These are phyloP conservation scores for Heptranchias perlo DNA, from an alignment of 2,113 vertebrate species.

Conservation along the genomic window DNA sequence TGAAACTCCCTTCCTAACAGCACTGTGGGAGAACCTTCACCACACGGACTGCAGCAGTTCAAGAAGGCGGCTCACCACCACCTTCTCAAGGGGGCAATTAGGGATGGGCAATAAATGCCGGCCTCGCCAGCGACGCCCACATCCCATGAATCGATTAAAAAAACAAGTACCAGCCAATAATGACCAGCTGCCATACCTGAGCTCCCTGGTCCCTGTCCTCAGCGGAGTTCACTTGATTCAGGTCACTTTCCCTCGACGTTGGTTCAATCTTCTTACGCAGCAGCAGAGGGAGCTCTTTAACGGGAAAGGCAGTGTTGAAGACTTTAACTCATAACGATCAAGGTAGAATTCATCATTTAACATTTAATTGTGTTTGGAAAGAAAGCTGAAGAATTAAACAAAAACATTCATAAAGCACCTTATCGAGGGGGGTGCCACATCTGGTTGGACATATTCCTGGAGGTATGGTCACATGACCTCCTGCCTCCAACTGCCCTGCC, in stretches of 20 bases:
- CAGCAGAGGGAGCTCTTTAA: conserved; percentile 51
- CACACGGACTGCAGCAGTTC: too few relatives aligned
- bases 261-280: conserved; percentile 44
- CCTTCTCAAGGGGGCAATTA: too few relatives aligned
- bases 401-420: not conserved
- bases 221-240: not conserved
- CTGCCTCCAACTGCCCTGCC: too few relatives aligned
- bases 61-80: too few relatives aligned
- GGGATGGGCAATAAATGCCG: too few relatives aligned
- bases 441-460: not conserved
- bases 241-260: conserved; percentile 40
- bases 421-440: not conserved
- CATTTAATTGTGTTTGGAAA: not conserved
- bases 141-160: too few relatives aligned
- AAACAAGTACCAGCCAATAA: not conserved
- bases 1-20: too few relatives aligned
- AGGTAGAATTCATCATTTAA: not conserved
- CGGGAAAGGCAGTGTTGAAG: conserved; percentile 38
- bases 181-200: conserved; percentile 42
- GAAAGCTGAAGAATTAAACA: not conserved
- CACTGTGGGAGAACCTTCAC: too few relatives aligned
- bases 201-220: conserved; percentile 41
- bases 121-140: too few relatives aligned
- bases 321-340: conserved; percentile 29
- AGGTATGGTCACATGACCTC: not conserved